Evolutionary conservation across 2,113 vertebrate species (phyloP), one percentile per base, ranked within the genome.

Genomic region (Malurus alboscapulatus): DNA sequence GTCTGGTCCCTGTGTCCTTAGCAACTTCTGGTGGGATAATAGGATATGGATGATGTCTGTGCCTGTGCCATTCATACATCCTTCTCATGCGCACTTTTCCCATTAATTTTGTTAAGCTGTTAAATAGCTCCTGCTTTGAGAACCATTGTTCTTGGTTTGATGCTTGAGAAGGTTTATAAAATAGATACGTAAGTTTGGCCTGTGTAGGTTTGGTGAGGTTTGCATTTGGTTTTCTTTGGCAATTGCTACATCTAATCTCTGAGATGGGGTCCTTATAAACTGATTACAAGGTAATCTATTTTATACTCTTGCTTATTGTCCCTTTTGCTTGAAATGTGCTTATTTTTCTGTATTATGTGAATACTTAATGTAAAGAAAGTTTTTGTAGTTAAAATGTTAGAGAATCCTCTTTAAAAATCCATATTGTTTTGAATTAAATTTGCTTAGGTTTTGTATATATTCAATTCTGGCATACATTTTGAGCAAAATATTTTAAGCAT

Each of bases 11-110:
- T 76, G 84, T 45, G 21, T 53, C 74, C 72, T 57, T 58, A 57
- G 84, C 42, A 72, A 15, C 72, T 72, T 68, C 36, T 53, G 48
- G 14, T 54, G 58, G 57, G 54, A 18, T 32, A 48, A 34, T 1
- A 54, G 54, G 57, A 25, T 63, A 7, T 20, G 25, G 34, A 4
- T 20, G 36, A 20, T 34, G 47, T 29, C 36, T 8, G 11, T 68
- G 32, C 11, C 19, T 51, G 7, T 75, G 62, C 30, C 58, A 0
- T 53, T 53, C 30, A 0, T 16, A 1, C 6, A 2, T 30, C 42
- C 12, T 84, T 29, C 34, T 50, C 1, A 0, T 32, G 24, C 22
- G 17, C 1, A 0, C 32, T 59, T 90, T 17, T 1, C 36, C 36
- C n/a, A 38, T 7, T 18, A 2, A 0, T 68, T 80, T 57, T n/a